phyloP scores from a whole-genome alignment of 2,888 invertebrate species.

The Octodonta nipae region DNA sequence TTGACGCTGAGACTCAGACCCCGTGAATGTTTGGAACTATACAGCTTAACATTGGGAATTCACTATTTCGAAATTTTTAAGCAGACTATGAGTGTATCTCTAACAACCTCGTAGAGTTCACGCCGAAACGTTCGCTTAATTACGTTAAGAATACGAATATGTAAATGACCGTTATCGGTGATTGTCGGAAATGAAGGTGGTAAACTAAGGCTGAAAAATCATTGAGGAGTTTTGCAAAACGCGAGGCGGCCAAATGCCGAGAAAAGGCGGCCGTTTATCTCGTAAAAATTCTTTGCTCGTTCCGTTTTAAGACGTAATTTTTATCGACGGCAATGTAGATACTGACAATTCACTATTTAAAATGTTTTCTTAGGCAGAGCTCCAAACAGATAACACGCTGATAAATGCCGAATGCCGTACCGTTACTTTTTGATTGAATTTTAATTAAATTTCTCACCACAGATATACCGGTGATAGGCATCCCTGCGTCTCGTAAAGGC shows the following conservation, averaged over 20 bases:
- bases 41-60: too few relatives aligned
- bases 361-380: conserved; percentile 36
- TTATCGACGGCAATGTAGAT: conserved; percentile 27
- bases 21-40: too few relatives aligned
- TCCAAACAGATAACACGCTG: conserved; percentile 33
- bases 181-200: conserved; percentile 28
- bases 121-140: background rate
- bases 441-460: conserved; percentile 35
- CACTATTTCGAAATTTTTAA: too few relatives aligned
- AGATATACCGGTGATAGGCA: conserved; percentile 33
- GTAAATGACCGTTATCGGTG: conserved; percentile 15
- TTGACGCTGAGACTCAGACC: too few relatives aligned
- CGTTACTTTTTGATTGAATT: conserved; percentile 34
- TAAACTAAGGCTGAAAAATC: conserved; percentile 24
- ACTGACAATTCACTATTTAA: conserved; percentile 36
- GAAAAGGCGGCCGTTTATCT: conserved; percentile 15
- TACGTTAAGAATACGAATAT: background rate
- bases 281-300: conserved; percentile 16
- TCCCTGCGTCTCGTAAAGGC: conserved; percentile 24
- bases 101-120: too few relatives aligned
- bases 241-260: conserved; percentile 27
- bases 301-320: conserved; percentile 31
- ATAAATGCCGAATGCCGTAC: conserved; percentile 32
- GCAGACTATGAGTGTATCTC: too few relatives aligned
- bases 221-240: conserved; percentile 20